Base-by-base conservation (phyloP, 2,113 vertebrate genomes). In the Enhydra lutris region DNA sequence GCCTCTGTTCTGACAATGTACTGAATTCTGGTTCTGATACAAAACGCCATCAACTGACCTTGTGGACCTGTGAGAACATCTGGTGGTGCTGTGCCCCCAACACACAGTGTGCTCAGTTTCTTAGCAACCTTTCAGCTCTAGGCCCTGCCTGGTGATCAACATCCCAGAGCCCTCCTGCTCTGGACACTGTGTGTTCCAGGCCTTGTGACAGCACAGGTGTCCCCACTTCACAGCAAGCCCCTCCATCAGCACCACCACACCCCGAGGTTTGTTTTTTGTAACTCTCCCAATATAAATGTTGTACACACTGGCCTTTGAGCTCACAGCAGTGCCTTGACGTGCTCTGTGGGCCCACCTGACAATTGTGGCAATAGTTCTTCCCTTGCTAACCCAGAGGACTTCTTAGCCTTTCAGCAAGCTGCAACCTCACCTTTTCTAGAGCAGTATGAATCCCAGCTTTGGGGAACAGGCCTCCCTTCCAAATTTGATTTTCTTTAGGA, bases 161-260 rank as follows among this genome's bases (percentile, higher is more conserved):
- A 10, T 59, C 20, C 26, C 3, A 26, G 20, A 18, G 8, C 18
- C 18, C 18, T 42, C 45, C 80, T 71, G 1, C 59, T 21, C 71
- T 18, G 29, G 36, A 18, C 13, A 26, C 18, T 1, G 18, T 17
- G 29, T 92, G 50, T 9, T 47, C 29, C 36, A n/a, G 13, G 50
- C 2, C 47, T 92, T 9, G 0, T 34, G 63, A 17, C 13, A 45
- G 21, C 50, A n/a, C 6, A 3, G 11, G 1, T n/a, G 65, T 26
- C 29, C 36, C 26, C 29, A 20, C 13, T 17, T 69, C 26, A 24
- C 18, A 31, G 50, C 8, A 36, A 14, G 20, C 8, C 23, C 12
- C 14, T 59, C 65, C 2, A 45, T 42, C 20, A 18, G 67, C 18
- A 82, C 20, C 50, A 34, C 12, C 17, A 9, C 7, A 45, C 13